Percentiles rank a stretch among this genome's conserved stretches.
Evolutionary conservation across 2,797 vertebrate genomes (phyloP).

Genomic region (Synanceia verrucosa): DNA sequence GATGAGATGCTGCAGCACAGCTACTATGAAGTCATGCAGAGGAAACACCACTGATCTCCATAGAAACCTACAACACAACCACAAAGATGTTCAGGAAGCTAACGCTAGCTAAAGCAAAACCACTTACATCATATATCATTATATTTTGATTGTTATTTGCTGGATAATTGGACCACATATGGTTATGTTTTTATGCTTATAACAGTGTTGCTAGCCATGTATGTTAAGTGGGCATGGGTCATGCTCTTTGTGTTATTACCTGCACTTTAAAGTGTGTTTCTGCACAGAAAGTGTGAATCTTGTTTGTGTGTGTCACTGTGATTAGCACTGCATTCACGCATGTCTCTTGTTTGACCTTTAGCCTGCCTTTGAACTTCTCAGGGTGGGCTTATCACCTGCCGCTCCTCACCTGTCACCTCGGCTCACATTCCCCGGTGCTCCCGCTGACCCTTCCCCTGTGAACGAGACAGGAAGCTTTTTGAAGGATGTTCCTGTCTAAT

Average conservation of each 20-base stretch:
- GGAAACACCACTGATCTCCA: too few relatives aligned
- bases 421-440: slow-evolving; percentile 29
- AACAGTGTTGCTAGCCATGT: too few relatives aligned
- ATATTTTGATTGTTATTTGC: too few relatives aligned
- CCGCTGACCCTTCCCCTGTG: slow-evolving; percentile 53
- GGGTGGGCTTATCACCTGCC: slow-evolving; percentile 65
- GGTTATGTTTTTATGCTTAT: neutral
- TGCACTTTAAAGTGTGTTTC: neutral
- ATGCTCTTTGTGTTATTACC: neutral
- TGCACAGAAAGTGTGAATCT: too few relatives aligned
- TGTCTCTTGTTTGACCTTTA: slow-evolving; percentile 69
- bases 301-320: slow-evolving; percentile 21
- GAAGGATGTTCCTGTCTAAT: slow-evolving; percentile 65
- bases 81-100: too few relatives aligned
- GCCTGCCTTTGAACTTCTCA: slow-evolving; percentile 61
- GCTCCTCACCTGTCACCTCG: slow-evolving; percentile 61
- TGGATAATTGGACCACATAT: neutral
- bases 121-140: too few relatives aligned
- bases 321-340: slow-evolving; percentile 39
- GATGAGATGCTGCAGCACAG: too few relatives aligned
- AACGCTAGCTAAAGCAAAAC: too few relatives aligned
- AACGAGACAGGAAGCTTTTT: slow-evolving; percentile 56
- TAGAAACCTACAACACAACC: too few relatives aligned
- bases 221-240: too few relatives aligned
- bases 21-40: too few relatives aligned